Evolutionary conservation across 2,113 vertebrate species (phyloP), one percentile per base, ranked within the genome.

Genomic region (Anolis sagrei): DNA sequence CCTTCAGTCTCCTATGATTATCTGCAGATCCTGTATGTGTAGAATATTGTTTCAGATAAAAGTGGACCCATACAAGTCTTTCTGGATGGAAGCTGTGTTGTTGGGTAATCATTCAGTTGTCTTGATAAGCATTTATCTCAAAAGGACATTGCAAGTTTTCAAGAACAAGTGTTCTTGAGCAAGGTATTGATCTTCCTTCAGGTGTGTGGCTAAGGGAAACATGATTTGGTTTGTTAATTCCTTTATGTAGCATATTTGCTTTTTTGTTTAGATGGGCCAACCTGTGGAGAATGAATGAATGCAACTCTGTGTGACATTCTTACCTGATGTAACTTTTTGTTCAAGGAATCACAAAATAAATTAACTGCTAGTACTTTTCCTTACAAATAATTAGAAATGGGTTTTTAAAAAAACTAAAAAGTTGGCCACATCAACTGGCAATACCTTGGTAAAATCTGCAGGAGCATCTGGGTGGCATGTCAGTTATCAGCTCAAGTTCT

Each of bases 261-360:
- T 32, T 27, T 81, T 68, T 83, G 39, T 73, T 11, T 48, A 34
- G 29, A 74, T 64, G 29, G 58, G 5, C 32, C 7, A 61, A 23
- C 27, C 23, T 44, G 79, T 83, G 11, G 18, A 44, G 62, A 74
- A 29, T 49, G 80, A 82, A 73, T 49, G 81, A 49, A 84, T 1
- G 25, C 86, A 93, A 84, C 86, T 86, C 82, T 66, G 62, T 77
- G 23, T 66, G 39, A 21, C 83, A 61, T 79, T 87, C 86, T 1
- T 88, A 89, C 88, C 54, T 91, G 89, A 89, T 89, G 77, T 87
- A 54, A 54, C 66, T 76, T 78, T 73, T 73, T 87, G 88, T 89
- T 44, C 83, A 79, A 70, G 54, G 9, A 81, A 81, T 54, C 76
- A 78, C 51, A 44, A 68, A 88, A 79, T 81, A 88, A 90, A 89